phyloP scores from a whole-genome alignment of 1,140 invertebrate species.

The Diorhabda elongata region DNA sequence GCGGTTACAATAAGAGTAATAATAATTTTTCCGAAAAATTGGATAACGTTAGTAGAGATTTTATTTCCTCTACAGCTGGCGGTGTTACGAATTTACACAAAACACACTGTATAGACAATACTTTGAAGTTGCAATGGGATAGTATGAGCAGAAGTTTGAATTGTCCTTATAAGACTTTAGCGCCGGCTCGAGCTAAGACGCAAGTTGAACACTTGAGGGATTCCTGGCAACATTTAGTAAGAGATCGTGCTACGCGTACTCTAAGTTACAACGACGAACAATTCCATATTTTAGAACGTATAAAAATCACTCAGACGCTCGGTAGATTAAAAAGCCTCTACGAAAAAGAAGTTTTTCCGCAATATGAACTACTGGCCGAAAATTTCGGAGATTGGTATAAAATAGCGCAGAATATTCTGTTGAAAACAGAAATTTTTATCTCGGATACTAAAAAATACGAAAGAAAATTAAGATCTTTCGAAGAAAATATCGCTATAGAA shows the following conservation, averaged over 20 bases:
- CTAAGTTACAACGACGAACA: constrained; percentile 91
- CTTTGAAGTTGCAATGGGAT: constrained; percentile 68
- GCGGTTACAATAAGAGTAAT: constrained; percentile 24
- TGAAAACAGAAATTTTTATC: constrained; percentile 70
- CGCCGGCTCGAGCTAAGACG: constrained; percentile 67
- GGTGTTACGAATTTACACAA: constrained; percentile 48
- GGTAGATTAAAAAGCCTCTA: constrained; percentile 62
- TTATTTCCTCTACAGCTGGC: constrained; percentile 10
- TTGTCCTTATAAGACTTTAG: constrained; percentile 62
- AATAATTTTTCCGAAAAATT: constrained; percentile 21
- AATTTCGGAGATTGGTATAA: constrained; percentile 79
- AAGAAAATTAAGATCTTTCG: constrained; percentile 38
- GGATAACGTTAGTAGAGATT: constrained; percentile 28
- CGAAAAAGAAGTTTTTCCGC: constrained; percentile 60
- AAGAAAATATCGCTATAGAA: constrained; percentile 36
- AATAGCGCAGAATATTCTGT: constrained; percentile 73
- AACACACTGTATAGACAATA: constrained; percentile 54
- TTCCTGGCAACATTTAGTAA: constrained; percentile 86
- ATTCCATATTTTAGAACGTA: constrained; percentile 85
- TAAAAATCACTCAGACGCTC: constrained; percentile 67
- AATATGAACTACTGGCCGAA: constrained; percentile 65
- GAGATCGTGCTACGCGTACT: constrained; percentile 78
- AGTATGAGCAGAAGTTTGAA: constrained; percentile 61
- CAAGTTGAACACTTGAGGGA: constrained; percentile 76
- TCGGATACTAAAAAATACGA: constrained; percentile 58